phyloP scores from a whole-genome alignment of 2,797 vertebrate species.

The Rhinogobio ventralis region DNA sequence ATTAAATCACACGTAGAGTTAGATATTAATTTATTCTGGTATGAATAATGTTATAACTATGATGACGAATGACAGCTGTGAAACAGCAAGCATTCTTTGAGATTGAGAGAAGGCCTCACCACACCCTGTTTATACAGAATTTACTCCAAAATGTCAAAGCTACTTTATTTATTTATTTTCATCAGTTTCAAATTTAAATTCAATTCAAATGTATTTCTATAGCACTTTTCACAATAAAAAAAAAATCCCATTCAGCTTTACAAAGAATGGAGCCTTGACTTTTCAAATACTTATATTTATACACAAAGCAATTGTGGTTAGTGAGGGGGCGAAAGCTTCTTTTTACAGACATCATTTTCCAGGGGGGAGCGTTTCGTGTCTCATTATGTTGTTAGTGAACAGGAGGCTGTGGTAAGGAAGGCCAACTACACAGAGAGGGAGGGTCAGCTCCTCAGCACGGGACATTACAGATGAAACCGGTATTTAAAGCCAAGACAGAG shows the following conservation, averaged over 20 bases:
- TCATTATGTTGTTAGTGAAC: slow-evolving; percentile 46
- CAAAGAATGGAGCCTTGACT: not conserved
- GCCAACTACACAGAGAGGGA: slow-evolving; percentile 13
- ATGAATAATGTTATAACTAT: not conserved
- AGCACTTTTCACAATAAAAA: not conserved
- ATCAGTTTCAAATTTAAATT: not conserved
- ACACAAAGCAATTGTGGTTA: slow-evolving; percentile 47
- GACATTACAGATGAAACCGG: not conserved
- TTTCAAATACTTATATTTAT: slow-evolving; percentile 44
- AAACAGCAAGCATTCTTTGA: not conserved
- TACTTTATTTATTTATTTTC: not conserved
- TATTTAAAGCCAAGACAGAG: slow-evolving; percentile 28
- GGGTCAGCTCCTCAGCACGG: not conserved
- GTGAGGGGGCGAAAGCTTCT: slow-evolving; percentile 32
- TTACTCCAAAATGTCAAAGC: not conserved
- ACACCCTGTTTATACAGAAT: not conserved
- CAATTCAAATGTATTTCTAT: not conserved
- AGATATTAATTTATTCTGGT: not conserved
- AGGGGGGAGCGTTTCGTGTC: not conserved
- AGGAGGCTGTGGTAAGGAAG: slow-evolving; percentile 30
- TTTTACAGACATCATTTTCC: slow-evolving; percentile 50
- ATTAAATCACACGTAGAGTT: not conserved
- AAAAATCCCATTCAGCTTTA: not conserved
- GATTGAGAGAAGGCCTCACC: not conserved
- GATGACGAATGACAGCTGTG: not conserved